These are phyloP conservation scores for Eurypyga helias DNA, from an alignment of 2,113 vertebrate species.

Conservation along the genomic window DNA sequence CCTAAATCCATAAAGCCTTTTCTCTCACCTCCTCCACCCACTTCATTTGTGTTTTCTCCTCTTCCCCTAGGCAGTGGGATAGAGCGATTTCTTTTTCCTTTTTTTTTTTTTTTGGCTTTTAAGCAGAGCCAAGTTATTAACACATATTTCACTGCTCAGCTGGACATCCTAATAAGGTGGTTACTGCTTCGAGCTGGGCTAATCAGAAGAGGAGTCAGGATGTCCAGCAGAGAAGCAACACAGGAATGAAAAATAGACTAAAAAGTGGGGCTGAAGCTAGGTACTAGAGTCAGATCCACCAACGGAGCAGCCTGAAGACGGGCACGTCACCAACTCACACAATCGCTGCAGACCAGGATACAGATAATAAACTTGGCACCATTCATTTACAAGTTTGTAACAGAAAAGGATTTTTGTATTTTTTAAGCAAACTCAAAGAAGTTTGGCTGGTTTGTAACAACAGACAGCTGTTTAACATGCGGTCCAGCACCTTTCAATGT, in stretches of 20 bases:
- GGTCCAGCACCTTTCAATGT: accelerated
- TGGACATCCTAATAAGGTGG: neutral
- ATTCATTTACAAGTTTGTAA: neutral
- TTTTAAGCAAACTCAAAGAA: neutral
- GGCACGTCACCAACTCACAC: neutral
- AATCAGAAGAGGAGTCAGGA: neutral
- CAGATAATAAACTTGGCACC: neutral
- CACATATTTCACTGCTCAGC: neutral
- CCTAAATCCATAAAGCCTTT: neutral
- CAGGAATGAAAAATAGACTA: neutral
- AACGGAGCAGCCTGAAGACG: neutral
- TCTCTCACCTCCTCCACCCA: neutral
- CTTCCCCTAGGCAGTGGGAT: neutral
- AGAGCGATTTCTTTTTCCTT: neutral
- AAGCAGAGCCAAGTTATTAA: neutral
- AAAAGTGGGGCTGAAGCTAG: neutral
- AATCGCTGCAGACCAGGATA: neutral
- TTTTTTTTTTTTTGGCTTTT: neutral
- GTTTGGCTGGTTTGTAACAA: neutral
- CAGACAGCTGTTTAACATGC: neutral
- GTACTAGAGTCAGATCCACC: neutral
- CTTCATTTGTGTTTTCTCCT: neutral
- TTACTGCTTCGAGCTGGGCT: neutral
- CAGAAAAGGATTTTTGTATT: neutral
- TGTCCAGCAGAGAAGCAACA: neutral